phyloP scores from a whole-genome alignment of 2,888 invertebrate species.

The Phaonia tiefii region DNA sequence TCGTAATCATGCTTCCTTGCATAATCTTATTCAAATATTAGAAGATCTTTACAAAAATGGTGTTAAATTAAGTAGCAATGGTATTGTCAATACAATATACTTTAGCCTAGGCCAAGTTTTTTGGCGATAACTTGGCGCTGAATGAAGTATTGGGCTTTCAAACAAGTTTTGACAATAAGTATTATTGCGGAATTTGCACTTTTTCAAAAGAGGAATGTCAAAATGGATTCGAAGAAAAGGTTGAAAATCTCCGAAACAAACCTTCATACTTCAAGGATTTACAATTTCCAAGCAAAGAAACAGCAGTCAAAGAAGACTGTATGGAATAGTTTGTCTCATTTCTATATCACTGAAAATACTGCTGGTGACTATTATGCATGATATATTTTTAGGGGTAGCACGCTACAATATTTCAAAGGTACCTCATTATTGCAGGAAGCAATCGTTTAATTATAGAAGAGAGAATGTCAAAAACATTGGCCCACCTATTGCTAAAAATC shows the following conservation, averaged over 20 bases:
- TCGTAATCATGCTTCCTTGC: slow-evolving; percentile 35
- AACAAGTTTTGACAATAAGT: slow-evolving; percentile 48
- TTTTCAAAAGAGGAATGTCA: too few relatives aligned
- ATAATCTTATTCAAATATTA: slow-evolving; percentile 20
- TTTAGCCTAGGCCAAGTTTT: slow-evolving; percentile 56
- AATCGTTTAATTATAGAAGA: slow-evolving; percentile 53
- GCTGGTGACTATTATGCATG: too few relatives aligned
- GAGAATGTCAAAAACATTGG: slow-evolving; percentile 40
- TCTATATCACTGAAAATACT: too few relatives aligned
- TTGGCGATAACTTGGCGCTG: slow-evolving; percentile 50
- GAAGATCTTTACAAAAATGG: slow-evolving; percentile 49
- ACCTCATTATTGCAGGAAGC: slow-evolving; percentile 53
- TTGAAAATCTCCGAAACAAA: slow-evolving; percentile 37
- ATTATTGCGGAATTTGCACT: slow-evolving; percentile 60
- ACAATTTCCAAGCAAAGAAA: slow-evolving; percentile 42
- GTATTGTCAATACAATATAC: slow-evolving; percentile 37
- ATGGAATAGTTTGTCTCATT: slow-evolving; percentile 60
- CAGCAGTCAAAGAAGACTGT: slow-evolving; percentile 43
- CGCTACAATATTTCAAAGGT: too few relatives aligned
- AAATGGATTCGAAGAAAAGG: too few relatives aligned
- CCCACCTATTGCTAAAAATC: too few relatives aligned
- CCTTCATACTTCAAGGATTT: slow-evolving; percentile 43
- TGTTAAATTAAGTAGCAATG: slow-evolving; percentile 13
- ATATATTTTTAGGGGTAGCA: too few relatives aligned
- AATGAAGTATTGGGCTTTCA: slow-evolving; percentile 62